Percentiles rank a stretch among this genome's conserved stretches.
These are phyloP conservation scores for Maconellicoccus hirsutus DNA, from an alignment of 1,140 invertebrate genomes.

Conservation along the genomic window DNA sequence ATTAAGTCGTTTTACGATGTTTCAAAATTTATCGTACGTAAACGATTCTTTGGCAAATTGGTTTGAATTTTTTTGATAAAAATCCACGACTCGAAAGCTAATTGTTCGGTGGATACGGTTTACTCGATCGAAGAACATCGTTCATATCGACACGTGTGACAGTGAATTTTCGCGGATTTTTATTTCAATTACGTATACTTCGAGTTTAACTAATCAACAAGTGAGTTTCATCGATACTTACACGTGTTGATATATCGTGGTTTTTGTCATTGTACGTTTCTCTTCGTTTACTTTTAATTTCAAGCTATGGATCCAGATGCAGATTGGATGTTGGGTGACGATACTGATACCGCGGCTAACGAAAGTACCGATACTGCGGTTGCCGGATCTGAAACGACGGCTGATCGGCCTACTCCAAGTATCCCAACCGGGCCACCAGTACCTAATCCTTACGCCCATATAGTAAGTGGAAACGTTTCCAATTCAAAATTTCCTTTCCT, in stretches of 20 bases:
- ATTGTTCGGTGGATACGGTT: neutral
- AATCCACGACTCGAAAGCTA: neutral
- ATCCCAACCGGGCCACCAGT: constrained; percentile 14
- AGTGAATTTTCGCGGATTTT: no score
- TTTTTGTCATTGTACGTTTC: no score
- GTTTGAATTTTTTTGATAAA: neutral
- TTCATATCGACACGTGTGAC: neutral
- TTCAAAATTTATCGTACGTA: neutral
- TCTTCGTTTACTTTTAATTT: neutral
- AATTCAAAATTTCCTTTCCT: neutral
- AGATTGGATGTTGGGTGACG: constrained; percentile 3
- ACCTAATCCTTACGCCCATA: constrained; percentile 13
- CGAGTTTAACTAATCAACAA: no score
- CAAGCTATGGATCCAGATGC: neutral
- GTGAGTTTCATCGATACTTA: no score
- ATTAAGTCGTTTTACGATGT: no score
- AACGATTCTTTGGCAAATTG: neutral
- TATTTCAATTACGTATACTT: no score
- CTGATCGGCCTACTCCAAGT: neutral
- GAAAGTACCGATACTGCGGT: neutral
- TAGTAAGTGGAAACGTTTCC: neutral
- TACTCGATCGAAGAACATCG: neutral
- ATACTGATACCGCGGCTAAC: neutral
- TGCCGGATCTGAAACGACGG: neutral
- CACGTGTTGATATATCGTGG: no score